Evolutionary conservation across 2,888 invertebrate genomes (phyloP).

Genomic region (Ectemnius cavifrons): DNA sequence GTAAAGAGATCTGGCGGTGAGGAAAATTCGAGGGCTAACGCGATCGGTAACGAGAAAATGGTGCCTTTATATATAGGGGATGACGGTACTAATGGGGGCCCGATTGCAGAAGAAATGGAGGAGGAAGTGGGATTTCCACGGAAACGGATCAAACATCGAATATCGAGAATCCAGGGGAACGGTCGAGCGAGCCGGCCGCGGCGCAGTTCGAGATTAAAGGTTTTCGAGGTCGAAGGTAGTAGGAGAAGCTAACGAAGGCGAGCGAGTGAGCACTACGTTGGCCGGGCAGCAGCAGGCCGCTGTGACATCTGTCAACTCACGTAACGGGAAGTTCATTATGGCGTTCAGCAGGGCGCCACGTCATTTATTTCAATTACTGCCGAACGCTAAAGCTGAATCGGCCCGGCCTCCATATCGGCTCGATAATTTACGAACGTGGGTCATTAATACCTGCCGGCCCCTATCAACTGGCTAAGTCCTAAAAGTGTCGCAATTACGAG

Average conservation of each 20-base stretch:
- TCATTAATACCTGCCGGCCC: slow-evolving; percentile 45
- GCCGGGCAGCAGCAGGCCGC: slow-evolving; percentile 46
- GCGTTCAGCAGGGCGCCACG: slow-evolving; percentile 55
- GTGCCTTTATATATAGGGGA: neutral
- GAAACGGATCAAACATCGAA: slow-evolving; percentile 17
- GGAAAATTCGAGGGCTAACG: too few species aligned
- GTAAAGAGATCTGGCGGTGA: too few species aligned
- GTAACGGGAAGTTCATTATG: slow-evolving; percentile 66
- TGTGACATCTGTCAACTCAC: slow-evolving; percentile 64
- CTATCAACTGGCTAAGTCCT: slow-evolving; percentile 1
- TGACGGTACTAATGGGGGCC: neutral
- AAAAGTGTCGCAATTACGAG: slow-evolving; percentile 26
- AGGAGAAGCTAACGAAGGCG: slow-evolving; percentile 52
- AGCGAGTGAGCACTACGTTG: slow-evolving; percentile 15
- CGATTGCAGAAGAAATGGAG: neutral
- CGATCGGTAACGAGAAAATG: too few species aligned
- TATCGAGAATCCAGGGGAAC: slow-evolving; percentile 19
- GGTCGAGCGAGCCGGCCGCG: neutral
- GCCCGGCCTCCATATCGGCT: slow-evolving; percentile 21
- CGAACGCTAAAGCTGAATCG: slow-evolving; percentile 62
- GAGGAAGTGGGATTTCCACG: slow-evolving; percentile 1
- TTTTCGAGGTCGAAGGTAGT: slow-evolving; percentile 39
- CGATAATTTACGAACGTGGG: slow-evolving; percentile 51
- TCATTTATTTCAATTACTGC: slow-evolving; percentile 67
- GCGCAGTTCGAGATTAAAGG: slow-evolving; percentile 51